A percentile compares a stretch with the other conserved stretches of the same genome.
Evolutionary conservation across 1,140 invertebrate species (phyloP).

Genomic region (Coptotermes formosanus): DNA sequence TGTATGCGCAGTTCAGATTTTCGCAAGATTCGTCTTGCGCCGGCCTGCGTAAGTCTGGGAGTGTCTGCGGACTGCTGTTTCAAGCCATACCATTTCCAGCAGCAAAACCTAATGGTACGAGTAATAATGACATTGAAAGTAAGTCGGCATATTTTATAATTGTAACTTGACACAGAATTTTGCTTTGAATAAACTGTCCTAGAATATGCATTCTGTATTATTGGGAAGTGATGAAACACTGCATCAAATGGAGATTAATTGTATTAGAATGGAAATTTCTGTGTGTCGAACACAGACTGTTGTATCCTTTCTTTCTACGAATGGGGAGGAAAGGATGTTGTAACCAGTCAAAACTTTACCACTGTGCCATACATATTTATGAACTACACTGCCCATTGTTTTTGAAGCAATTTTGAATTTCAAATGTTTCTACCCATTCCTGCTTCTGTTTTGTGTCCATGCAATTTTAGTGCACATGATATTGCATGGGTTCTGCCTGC

Average conservation of each 20-base stretch:
- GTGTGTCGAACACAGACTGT: not conserved
- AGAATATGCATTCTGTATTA: too few species aligned
- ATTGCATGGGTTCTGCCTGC: not conserved
- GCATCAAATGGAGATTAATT: not conserved
- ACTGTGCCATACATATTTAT: not conserved
- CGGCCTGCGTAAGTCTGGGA: too few species aligned
- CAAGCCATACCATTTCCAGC: too few species aligned
- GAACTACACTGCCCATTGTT: not conserved
- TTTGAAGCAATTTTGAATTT: conserved; percentile 15
- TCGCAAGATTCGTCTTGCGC: too few species aligned
- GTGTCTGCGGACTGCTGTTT: too few species aligned
- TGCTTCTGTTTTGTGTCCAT: not conserved
- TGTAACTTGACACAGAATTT: too few species aligned
- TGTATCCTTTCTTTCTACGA: not conserved
- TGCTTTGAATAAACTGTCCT: too few species aligned
- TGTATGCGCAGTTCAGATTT: too few species aligned
- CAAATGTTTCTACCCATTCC: not conserved
- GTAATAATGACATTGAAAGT: too few species aligned
- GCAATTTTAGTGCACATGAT: not conserved
- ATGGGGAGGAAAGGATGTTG: not conserved
- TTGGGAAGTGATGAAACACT: not conserved
- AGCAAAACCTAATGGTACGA: too few species aligned
- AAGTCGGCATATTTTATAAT: too few species aligned
- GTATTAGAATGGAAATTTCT: conserved; percentile 6
- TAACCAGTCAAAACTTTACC: not conserved